phyloP scores from a whole-genome alignment of 1,140 invertebrate genomes.

The Drosophila malerkotliana region DNA sequence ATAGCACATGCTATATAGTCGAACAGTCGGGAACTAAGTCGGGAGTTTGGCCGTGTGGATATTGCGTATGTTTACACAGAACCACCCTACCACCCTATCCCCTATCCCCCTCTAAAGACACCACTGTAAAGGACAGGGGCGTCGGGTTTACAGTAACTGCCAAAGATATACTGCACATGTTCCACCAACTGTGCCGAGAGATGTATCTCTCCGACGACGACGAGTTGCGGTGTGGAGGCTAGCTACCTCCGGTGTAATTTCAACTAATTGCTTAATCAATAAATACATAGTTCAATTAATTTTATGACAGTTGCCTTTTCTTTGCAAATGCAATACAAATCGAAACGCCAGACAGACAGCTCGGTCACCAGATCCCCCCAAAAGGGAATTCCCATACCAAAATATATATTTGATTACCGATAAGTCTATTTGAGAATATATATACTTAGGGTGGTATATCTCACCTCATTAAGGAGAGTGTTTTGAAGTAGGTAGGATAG shows the following conservation, averaged over 20 bases:
- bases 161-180: slow-evolving; percentile 7
- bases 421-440: background rate
- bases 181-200: slow-evolving; percentile 10
- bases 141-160: background rate
- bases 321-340: background rate
- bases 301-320: slow-evolving; percentile 18
- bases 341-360: background rate
- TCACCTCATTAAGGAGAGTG: background rate
- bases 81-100: background rate
- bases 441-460: background rate
- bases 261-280: slow-evolving; percentile 78
- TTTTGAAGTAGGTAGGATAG: background rate
- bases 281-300: slow-evolving; percentile 62
- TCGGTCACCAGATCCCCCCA: background rate
- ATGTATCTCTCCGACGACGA: slow-evolving; percentile 28
- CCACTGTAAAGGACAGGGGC: slow-evolving; percentile 26
- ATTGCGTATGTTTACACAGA: slow-evolving; percentile 54
- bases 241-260: slow-evolving; percentile 53
- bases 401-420: background rate
- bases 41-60: slow-evolving; percentile 32
- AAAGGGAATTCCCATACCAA: background rate
- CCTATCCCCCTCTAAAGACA: background rate
- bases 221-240: slow-evolving; percentile 29
- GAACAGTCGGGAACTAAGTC: slow-evolving; percentile 2
- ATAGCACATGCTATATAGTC: slow-evolving; percentile 54